Evolutionary conservation across 2,888 invertebrate genomes (phyloP), one percentile per base, ranked within the genome.

Genomic region (Callimorpha dominula): DNA sequence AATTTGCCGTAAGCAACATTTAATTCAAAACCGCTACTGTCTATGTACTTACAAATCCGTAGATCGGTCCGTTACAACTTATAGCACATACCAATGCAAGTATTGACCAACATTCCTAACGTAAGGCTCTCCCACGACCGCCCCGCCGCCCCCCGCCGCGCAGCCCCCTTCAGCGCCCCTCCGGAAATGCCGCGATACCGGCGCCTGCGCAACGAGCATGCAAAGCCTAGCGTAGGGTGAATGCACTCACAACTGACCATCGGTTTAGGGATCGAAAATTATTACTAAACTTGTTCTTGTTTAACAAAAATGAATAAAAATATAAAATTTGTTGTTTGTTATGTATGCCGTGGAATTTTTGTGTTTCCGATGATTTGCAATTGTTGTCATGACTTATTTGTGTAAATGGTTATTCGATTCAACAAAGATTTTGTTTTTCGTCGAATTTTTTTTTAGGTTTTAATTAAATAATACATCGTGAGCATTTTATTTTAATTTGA

Each of bases 191-290:
- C 73, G 15, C 73, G 70, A 50, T 43, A 67, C 62, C 90, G 86
- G 91, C 93, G 92, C 92, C 76, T 77, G 92, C 93, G 93, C 92
- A 90, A 70, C 84, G 78, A 78, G 85, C 90, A 92, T 90, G 92
- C 92, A 91, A 90, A 91, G 90, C 91, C 89, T 89, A 88, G 85
- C 78, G 71, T 73, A 86, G 87, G 89, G 90, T 91, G 89, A 91
- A 91, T 85, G 91, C 86, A 87, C 89, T 87, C 81, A 68, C 70
- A 70, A 78, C 79, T 75, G 79, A 86, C 85, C 81, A 74, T 74
- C 73, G 76, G 69, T 74, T 84, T 86, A 87, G 84, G 83, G 80
- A 81, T 68, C 60, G 68, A 73, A 74, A 67, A 60, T 62, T 64
- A 46, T 46, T 71, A 57, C 46, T 43, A 60, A 57, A 65, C 70